phyloP scores from a whole-genome alignment of 2,888 invertebrate species.

The Drosophila quinaria region DNA sequence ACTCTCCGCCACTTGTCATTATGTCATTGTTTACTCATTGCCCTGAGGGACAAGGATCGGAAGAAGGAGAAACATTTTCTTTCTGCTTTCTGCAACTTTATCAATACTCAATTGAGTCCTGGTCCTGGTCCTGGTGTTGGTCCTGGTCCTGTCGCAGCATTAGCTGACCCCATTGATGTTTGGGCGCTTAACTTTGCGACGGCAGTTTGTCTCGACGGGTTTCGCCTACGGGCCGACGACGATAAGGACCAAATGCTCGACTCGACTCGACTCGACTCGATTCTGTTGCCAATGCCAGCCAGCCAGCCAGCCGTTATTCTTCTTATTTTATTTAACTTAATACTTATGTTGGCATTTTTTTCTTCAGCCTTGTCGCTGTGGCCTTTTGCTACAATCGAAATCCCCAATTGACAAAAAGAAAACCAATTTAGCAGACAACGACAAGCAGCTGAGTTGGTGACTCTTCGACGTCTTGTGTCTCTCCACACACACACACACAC shows the following conservation, averaged over 20 bases:
- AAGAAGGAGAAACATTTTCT: constrained; percentile 35
- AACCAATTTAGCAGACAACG: constrained; percentile 85
- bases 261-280: constrained; percentile 6
- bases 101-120: constrained; percentile 84
- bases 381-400: constrained; percentile 83
- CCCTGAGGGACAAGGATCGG: constrained; percentile 47
- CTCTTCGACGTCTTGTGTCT: neutral
- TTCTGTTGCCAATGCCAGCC: constrained; percentile 7
- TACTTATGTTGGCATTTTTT: constrained; percentile 73
- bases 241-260: constrained; percentile 27
- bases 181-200: constrained; percentile 80
- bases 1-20: constrained; percentile 85
- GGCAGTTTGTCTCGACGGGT: constrained; percentile 78
- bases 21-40: constrained; percentile 85
- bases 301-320: constrained; percentile 50
- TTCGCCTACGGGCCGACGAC: constrained; percentile 17
- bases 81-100: constrained; percentile 76
- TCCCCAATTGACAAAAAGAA: constrained; percentile 85
- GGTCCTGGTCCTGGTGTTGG: constrained; percentile 26
- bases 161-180: constrained; percentile 82
- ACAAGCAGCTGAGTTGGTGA: constrained; percentile 45
- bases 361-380: constrained; percentile 57
- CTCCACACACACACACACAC: constrained; percentile 36
- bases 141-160: constrained; percentile 49
- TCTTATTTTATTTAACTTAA: constrained; percentile 76